These are phyloP conservation scores for Chloroceryle amazona DNA, from an alignment of 2,797 vertebrate genomes.

Conservation along the genomic window DNA sequence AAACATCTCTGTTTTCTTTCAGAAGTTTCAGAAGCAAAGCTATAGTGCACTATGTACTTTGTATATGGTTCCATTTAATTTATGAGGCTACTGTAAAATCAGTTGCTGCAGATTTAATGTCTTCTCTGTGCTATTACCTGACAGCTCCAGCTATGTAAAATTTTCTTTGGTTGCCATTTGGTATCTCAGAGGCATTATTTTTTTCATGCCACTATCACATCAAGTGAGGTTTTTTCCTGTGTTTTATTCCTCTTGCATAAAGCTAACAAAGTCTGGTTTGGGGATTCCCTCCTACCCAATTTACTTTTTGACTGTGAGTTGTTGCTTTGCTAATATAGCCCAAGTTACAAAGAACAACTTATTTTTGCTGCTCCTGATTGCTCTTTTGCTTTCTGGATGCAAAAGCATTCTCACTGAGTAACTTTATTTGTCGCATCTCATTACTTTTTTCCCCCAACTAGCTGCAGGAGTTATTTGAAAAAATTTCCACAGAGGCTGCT, in stretches of 20 bases:
- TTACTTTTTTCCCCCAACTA: neutral
- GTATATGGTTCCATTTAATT: constrained; percentile 8
- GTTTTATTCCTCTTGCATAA: neutral
- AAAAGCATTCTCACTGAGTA: neutral
- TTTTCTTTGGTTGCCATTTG: neutral
- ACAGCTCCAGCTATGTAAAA: neutral
- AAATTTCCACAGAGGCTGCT: neutral
- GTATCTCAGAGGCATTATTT: neutral
- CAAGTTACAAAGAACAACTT: neutral
- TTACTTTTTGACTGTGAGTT: neutral
- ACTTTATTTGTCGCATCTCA: neutral
- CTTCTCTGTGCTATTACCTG: neutral
- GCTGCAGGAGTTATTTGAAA: neutral
- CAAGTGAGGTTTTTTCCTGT: neutral
- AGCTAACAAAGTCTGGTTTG: neutral
- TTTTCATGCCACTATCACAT: neutral
- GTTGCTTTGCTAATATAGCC: neutral
- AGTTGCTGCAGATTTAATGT: neutral
- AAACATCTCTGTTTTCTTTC: neutral
- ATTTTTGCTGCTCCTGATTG: neutral
- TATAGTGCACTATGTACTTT: neutral
- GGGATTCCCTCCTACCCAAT: neutral
- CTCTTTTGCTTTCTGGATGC: neutral
- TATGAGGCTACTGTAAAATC: neutral
- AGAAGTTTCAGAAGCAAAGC: neutral